Evolutionary conservation across 2,888 invertebrate species (phyloP), one percentile per base, ranked within the genome.

Genomic region (Scaeva pyrastri): DNA sequence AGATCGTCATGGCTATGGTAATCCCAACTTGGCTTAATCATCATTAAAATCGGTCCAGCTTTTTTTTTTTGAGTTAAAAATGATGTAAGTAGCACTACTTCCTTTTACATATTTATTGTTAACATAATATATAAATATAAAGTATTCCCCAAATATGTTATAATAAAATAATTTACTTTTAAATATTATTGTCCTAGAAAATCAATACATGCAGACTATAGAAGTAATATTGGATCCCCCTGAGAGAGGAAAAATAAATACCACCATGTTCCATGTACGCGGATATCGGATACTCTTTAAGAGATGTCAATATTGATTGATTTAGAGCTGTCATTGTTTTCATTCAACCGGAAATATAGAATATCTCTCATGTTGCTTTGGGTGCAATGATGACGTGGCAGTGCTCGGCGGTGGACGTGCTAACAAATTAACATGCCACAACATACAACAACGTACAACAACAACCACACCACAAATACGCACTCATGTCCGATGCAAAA

Each of bases 391-490:
- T 14, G 5, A 14, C 5, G 43, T n/a, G n/a, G n/a, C n/a, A 14
- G 5, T 14, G 12, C 2, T 14, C 14, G 43, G 14, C 23, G 19
- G 89, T 89, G 90, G 90, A 91, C 91, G 90, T 91, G 91, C 89
- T 90, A 90, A 91, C 91, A 91, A 91, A 91, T 91, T 91, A 91
- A 91, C 91, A 90, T 90, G 90, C 91, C 91, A 81, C 91, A 90
- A 90, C 62, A 58, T 14, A 68, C 62, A 43, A 52, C 45, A 66
- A n/a, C n/a, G n/a, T n/a, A n/a, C n/a, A n/a, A n/a, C n/a, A n/a
- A n/a, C n/a, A n/a, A n/a, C n/a, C 58, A 56, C 39, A 41, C 41
- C 14, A 58, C 31, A 43, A 8, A 11, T 11, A 39, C 62, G 66
- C 45, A 68, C 43, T 48, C 45, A 39, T 48, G 16, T 23, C 12